Evolutionary conservation across 1,140 invertebrate genomes (phyloP).

Genomic region (Piezodorus guildinii): DNA sequence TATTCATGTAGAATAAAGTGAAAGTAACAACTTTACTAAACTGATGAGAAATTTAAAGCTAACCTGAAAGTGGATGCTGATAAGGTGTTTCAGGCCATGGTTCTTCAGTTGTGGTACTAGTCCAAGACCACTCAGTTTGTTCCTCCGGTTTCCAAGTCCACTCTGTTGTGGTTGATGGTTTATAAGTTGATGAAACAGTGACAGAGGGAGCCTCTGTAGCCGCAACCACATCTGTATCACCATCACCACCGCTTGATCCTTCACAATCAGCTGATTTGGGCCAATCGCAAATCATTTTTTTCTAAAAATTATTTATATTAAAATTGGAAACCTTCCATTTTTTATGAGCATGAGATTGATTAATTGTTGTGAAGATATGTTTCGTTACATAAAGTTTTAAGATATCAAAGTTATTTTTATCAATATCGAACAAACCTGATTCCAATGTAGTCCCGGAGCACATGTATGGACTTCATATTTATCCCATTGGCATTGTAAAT

Average conservation of each 20-base stretch:
- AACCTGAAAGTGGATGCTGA: conserved; percentile 26
- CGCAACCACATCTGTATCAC: neutral
- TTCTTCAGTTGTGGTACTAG: conserved; percentile 30
- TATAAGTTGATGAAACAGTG: conserved; percentile 30
- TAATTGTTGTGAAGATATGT: neutral
- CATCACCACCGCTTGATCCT: conserved; percentile 15
- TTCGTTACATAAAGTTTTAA: neutral
- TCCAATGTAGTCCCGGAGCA: conserved; percentile 65
- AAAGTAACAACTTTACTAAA: too few species aligned
- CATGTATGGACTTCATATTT: conserved; percentile 57
- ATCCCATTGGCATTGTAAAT: conserved; percentile 67
- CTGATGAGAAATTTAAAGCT: too few species aligned
- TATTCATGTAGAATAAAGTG: too few species aligned
- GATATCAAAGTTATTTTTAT: neutral
- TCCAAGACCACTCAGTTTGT: conserved; percentile 27
- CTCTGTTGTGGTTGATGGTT: conserved; percentile 31
- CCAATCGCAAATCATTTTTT: conserved; percentile 63
- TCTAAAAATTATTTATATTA: conserved; percentile 28
- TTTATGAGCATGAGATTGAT: neutral
- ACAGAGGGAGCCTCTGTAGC: neutral
- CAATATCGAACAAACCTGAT: conserved; percentile 39
- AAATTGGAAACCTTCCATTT: neutral
- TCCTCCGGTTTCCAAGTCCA: conserved; percentile 25
- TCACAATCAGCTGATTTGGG: conserved; percentile 55
- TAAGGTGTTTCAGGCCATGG: conserved; percentile 27